Base-by-base conservation (phyloP, 92 coral and sea anemone genomes). In the Montipora capitata region DNA sequence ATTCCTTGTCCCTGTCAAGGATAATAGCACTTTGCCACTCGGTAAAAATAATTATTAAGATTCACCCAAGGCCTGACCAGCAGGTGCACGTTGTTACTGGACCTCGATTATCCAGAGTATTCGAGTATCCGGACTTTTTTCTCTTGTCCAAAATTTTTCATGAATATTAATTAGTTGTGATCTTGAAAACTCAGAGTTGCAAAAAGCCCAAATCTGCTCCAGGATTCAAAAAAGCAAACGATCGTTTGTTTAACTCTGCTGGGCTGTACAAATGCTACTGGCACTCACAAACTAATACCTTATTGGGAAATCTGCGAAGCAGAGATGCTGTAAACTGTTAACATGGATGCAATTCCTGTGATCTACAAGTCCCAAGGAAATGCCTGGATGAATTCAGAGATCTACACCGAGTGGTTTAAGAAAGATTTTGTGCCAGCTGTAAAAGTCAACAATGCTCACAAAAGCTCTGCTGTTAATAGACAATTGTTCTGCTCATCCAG, bases 401-500 rank as follows among this genome's bases (percentile, higher is more conserved):
- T 45, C 51, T 45, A 5, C 0, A 8, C 0, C 5, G 51, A 45
- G 9, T 45, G 4, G 51, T 45, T 45, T 45, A 45, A 45, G 51
- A 45, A 45, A 45, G 51, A 2, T 8, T 45, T 45, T 45, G 88
- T 88, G 45, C 76, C 77, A 66, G 41, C 87, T 17, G 88, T 83
- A 13, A 68, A 87, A 87, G 56, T 56, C 87, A 80, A 16, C 79
- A 45, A 80, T 62, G 56, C 66, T 35, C 56, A 56, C 79, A 82
- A 83, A 83, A 74, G 88, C 88, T 71, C 68, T 87, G 43, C 54
- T 79, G 79, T 78, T 87, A 42, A 63, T 87, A 45, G 91, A 87
- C 51, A 87, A 87, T 65, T 87, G 87, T 44, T 18, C 91, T 69
- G 91, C 88, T 40, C 88, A 87, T 80, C 87, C 87, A 39, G 88